Evolutionary conservation across 2,113 vertebrate genomes (phyloP), one percentile per base, ranked within the genome.

Genomic region (Oreochromis spilurus): DNA sequence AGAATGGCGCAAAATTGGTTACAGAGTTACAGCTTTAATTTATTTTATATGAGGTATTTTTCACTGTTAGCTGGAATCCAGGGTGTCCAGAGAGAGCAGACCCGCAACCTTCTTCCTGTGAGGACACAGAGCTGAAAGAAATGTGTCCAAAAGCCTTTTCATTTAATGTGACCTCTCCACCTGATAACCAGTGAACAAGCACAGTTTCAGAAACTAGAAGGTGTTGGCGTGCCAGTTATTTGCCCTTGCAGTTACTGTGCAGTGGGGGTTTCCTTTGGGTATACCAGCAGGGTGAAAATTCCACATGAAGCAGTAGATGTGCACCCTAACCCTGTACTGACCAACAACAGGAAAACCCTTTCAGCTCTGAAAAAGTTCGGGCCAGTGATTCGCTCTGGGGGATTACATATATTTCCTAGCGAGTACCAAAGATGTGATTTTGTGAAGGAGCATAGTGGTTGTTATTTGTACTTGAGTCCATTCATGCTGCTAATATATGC

Each of bases 291-390:
- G 9, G 24, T 45, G 67, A 16, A 26, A 45, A 0, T 72, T 10
- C 13, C 13, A 26, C 13, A 45, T 24, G 26, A 45, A 72, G 14
- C 14, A 29, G 43, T 31, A 48, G 9, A 48, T 75, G 70, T 75
- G 21, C 9, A 12, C 9, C 16, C 0, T 75, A 19, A 75, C 9
- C 24, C 1, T 3, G 0, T 19, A 0, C 16, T 50, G 11, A 29
- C 43, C 14, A 0, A 0, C 67, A 45, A 45, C 40, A 26, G 2
- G 21, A 48, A 72, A 75, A 48, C 9, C 70, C 14, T 45, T 72
- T 26, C 21, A 17, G 2, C 67, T 75, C 70, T 75, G 70, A 29
- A 48, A 48, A 29, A 4, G 9, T 48, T 4, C 2, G 0, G 12
- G 19, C 43, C 43, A 50, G 70, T 2, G 26, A 50, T 26, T 9